A percentile compares a stretch with the other conserved stretches of the same genome.
phyloP scores from a whole-genome alignment of 2,888 invertebrate genomes.

The Sinotaia quadrata region DNA sequence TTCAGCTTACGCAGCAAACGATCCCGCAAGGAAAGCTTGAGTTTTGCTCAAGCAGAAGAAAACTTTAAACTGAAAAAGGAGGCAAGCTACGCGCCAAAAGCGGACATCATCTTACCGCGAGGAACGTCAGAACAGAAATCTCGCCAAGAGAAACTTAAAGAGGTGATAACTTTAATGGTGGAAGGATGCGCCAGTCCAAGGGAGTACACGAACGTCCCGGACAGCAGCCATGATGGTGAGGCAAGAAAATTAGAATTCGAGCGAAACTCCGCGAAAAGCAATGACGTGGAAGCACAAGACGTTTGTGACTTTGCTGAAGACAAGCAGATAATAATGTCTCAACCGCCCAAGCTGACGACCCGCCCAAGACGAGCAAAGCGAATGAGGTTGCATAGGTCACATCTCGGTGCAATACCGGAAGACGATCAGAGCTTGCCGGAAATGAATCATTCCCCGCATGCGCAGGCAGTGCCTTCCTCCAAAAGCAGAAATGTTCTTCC shows the following conservation, averaged over 20 bases:
- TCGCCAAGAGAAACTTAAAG: neutral
- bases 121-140: neutral
- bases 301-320: neutral
- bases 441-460: neutral
- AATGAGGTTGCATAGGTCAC: slow-evolving; percentile 23
- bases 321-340: neutral
- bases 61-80: slow-evolving; percentile 17
- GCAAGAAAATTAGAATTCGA: neutral
- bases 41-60: slow-evolving; percentile 24
- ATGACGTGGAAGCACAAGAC: neutral
- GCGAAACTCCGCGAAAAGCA: neutral
- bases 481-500: neutral
- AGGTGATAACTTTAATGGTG: neutral
- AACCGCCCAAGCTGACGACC: neutral
- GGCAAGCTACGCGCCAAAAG: neutral
- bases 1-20: slow-evolving; percentile 48
- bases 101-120: neutral
- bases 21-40: slow-evolving; percentile 34
- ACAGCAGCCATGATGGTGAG: neutral
- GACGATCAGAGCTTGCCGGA: slow-evolving; percentile 13
- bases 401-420: slow-evolving; percentile 27
- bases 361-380: slow-evolving; percentile 31
- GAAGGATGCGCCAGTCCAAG: neutral
- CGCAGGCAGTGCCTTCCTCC: neutral
- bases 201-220: neutral